Conservation (phyloP, 2,888 invertebrate species). For the Ligdia adustata region DNA sequence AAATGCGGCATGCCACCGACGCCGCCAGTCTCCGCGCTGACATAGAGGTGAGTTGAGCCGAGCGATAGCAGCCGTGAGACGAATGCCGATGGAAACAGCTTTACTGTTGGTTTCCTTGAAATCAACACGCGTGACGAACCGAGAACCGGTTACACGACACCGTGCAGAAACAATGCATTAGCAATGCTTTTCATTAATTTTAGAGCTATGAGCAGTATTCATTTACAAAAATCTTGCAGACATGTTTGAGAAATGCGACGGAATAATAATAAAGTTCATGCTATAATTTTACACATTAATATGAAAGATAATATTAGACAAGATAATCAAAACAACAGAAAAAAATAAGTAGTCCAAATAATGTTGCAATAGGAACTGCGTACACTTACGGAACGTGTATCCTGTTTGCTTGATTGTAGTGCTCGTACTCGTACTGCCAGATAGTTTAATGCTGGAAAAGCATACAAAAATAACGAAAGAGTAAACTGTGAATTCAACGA, state of each 20-base stretch:
- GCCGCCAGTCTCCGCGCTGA: slow-evolving; percentile 48
- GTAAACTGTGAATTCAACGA: slow-evolving; percentile 54
- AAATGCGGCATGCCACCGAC: slow-evolving; percentile 33
- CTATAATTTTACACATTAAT: slow-evolving; percentile 50
- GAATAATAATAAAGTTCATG: too few relatives aligned
- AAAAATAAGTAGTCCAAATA: slow-evolving; percentile 40
- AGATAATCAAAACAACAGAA: too few relatives aligned
- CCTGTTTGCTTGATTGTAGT: slow-evolving; percentile 43
- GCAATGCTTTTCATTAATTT: slow-evolving; percentile 69
- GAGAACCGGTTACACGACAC: slow-evolving; percentile 72
- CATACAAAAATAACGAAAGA: slow-evolving; percentile 43
- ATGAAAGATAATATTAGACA: slow-evolving; percentile 32
- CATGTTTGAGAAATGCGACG: slow-evolving; percentile 43
- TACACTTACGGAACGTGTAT: slow-evolving; percentile 44
- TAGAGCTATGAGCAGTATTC: slow-evolving; percentile 51
- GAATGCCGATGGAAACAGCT: slow-evolving; percentile 74
- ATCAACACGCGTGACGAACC: slow-evolving; percentile 70
- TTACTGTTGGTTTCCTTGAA: slow-evolving; percentile 77
- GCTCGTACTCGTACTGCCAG: slow-evolving; percentile 33
- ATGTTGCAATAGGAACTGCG: slow-evolving; percentile 44
- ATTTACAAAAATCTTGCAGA: slow-evolving; percentile 54
- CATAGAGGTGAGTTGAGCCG: slow-evolving; percentile 48
- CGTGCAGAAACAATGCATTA: slow-evolving; percentile 72
- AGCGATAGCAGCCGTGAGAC: slow-evolving; percentile 63
- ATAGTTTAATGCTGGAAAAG: slow-evolving; percentile 42